Evolutionary conservation across 2,113 vertebrate species (phyloP).

Genomic region (Chitala chitala): DNA sequence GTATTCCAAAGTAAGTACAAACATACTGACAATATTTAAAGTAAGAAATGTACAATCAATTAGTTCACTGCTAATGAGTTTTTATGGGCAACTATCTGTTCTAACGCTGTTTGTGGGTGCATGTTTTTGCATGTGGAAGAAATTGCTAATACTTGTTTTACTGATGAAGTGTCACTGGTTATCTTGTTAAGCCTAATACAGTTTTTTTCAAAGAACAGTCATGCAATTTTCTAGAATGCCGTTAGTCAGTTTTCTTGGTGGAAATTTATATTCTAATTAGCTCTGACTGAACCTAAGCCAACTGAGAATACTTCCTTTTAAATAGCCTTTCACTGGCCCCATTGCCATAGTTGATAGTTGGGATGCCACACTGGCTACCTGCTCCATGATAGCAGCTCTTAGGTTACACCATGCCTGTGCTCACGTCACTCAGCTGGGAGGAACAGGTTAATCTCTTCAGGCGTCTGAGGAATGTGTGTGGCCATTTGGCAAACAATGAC

Average conservation of each 20-base stretch:
- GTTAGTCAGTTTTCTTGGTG: slow-evolving; percentile 3
- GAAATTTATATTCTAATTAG: slow-evolving; percentile 13
- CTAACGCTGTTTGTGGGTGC: not conserved
- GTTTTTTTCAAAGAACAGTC: slow-evolving; percentile 5
- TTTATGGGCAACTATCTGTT: not conserved
- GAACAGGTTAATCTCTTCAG: not conserved
- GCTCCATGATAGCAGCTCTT: slow-evolving; percentile 7
- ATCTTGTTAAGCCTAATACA: slow-evolving; percentile 12
- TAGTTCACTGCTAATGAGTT: not conserved
- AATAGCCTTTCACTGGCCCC: not conserved
- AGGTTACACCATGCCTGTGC: not conserved
- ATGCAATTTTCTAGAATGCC: not conserved
- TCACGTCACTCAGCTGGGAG: not conserved
- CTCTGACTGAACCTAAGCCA: slow-evolving; percentile 12
- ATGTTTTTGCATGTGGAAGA: slow-evolving; percentile 3
- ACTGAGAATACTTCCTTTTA: slow-evolving; percentile 4
- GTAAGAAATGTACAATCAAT: slow-evolving; percentile 1
- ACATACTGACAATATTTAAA: slow-evolving; percentile 11
- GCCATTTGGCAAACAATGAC: not conserved
- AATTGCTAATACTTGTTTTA: not conserved
- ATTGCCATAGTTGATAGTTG: not conserved
- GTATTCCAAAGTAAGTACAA: not conserved
- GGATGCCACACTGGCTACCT: not conserved
- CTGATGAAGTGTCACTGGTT: slow-evolving; percentile 6
- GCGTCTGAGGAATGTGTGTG: not conserved